Evolutionary conservation across 2,888 invertebrate species (phyloP).

Genomic region (Nematopogon swammerdamellus): DNA sequence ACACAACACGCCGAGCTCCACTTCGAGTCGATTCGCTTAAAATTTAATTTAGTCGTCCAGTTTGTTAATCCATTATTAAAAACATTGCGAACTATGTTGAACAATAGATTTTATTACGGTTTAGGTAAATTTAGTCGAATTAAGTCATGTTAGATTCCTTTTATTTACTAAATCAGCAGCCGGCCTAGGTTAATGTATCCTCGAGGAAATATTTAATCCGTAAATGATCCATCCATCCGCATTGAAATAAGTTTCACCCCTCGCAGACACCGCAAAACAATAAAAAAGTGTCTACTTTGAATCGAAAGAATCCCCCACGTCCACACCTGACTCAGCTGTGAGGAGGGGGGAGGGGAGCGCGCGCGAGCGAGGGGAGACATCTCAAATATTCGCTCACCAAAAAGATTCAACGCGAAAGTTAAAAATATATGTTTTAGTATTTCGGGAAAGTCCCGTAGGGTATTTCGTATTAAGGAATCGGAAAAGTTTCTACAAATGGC

Average conservation of each 20-base stretch:
- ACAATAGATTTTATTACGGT: too few species aligned
- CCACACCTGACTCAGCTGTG: not conserved
- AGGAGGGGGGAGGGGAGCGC: not conserved
- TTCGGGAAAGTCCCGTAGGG: not conserved
- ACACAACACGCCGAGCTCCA: too few species aligned
- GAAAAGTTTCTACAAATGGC: not conserved
- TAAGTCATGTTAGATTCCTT: too few species aligned
- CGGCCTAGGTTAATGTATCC: too few species aligned
- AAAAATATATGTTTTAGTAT: not conserved
- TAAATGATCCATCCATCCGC: not conserved
- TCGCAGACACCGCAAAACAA: constrained; percentile 9
- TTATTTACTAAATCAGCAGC: too few species aligned
- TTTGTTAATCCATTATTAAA: too few species aligned
- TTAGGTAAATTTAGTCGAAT: too few species aligned
- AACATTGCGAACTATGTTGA: too few species aligned
- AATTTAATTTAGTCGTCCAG: too few species aligned
- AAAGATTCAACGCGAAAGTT: not conserved
- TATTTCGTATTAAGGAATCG: not conserved
- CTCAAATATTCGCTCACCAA: not conserved
- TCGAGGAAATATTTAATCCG: not conserved
- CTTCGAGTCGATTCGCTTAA: too few species aligned
- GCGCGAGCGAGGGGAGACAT: not conserved
- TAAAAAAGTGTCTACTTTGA: constrained; percentile 16
- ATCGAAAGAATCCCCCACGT: constrained; percentile 6
- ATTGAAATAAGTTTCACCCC: not conserved